Evolutionary conservation across 2,888 invertebrate species (phyloP).

Genomic region (Oxyscelio sp.): DNA sequence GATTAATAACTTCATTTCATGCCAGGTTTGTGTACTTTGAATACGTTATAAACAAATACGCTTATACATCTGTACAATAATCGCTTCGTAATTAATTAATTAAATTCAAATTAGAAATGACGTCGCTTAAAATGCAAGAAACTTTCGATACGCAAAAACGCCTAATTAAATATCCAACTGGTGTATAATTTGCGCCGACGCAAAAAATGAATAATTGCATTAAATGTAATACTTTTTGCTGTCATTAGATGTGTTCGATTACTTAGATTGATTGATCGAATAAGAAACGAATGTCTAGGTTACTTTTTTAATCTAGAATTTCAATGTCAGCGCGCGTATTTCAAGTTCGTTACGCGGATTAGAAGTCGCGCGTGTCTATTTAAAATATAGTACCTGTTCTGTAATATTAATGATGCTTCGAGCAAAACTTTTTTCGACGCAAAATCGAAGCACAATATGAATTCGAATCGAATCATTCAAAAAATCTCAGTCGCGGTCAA

Average conservation of each 20-base stretch:
- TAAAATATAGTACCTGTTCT: slow-evolving; percentile 33
- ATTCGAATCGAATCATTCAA: background rate
- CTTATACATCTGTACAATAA: background rate
- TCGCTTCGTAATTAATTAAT: slow-evolving; percentile 14
- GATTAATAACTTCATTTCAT: slow-evolving; percentile 32
- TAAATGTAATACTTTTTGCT: no score
- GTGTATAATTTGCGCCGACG: background rate
- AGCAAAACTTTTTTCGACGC: slow-evolving; percentile 23
- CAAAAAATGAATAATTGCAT: background rate
- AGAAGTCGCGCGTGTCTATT: slow-evolving; percentile 32
- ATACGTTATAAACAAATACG: slow-evolving; percentile 2
- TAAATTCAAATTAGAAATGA: background rate
- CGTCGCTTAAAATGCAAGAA: background rate
- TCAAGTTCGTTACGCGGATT: slow-evolving; percentile 30
- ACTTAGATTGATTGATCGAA: slow-evolving; percentile 41
- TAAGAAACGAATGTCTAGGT: slow-evolving; percentile 32
- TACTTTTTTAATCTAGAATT: slow-evolving; percentile 39
- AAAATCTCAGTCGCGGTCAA: background rate
- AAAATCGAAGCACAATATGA: background rate
- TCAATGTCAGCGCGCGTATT: slow-evolving; percentile 34
- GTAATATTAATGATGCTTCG: slow-evolving; percentile 26
- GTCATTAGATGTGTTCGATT: slow-evolving; percentile 22
- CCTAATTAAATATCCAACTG: slow-evolving; percentile 24
- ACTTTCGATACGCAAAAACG: background rate
- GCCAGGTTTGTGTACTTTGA: background rate